Base-by-base conservation (phyloP, 2,888 invertebrate genomes). In the Melanargia galathea region DNA sequence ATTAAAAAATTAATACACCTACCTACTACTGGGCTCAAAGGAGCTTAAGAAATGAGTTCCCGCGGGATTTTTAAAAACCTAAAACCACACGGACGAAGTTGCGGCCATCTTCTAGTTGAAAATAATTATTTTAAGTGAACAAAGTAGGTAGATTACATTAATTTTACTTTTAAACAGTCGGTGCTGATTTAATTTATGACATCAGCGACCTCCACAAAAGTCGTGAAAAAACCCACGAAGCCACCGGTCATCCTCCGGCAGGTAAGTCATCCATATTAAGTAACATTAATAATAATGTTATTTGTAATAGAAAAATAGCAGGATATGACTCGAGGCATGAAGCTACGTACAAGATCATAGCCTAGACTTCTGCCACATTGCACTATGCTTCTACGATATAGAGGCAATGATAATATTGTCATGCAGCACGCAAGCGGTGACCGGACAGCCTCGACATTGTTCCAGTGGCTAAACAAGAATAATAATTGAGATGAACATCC, bases 371-470 rank as follows among this genome's bases (percentile, higher is more conserved):
- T 11, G 30, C 18, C 18, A 18, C 51, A 33, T 30, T 20, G 35
- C 20, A 13, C 35, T 35, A 13, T 35, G 35, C 61, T 66, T 63
- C 63, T 60, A 64, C 63, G n/a, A n/a, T 62, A 52, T 70, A 63
- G 65, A 58, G 62, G 60, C 48, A 60, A 65, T 70, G 68, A 69
- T 67, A 71, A 75, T 70, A 76, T 75, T 77, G 75, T 73, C 74
- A 78, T 76, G 75, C 78, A 72, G 63, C 79, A 78, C 76, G 80
- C 78, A 75, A 78, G 66, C 71, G 66, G 64, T 69, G 73, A 70
- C 77, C 74, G 73, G 76, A 73, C 75, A 76, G 68, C 80, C 77
- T 77, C 76, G 78, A 76, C 76, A 78, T 80, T 75, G 78, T 79
- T 78, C 76, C 77, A 74, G 71, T 77, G 75, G 74, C 70, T 78